phyloP scores from a whole-genome alignment of 2,797 vertebrate genomes.

The Trachurus trachurus region DNA sequence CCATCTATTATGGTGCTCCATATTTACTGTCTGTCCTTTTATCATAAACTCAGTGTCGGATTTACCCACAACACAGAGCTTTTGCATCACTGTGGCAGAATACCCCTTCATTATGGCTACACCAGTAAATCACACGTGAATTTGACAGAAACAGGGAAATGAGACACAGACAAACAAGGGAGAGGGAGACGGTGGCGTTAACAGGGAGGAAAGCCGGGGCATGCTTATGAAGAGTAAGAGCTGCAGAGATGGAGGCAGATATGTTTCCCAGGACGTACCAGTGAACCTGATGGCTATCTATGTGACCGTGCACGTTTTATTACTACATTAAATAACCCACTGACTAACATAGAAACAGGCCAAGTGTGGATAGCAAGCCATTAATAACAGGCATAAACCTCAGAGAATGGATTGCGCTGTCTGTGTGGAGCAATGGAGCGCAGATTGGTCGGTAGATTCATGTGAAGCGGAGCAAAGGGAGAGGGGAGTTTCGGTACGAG shows the following conservation, averaged over 20 bases:
- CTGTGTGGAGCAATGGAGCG: slow-evolving; percentile 52
- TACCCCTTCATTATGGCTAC: not conserved
- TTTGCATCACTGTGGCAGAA: not conserved
- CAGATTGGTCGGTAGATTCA: slow-evolving; percentile 63
- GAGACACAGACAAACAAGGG: slow-evolving; percentile 16
- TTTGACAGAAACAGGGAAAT: slow-evolving; percentile 30
- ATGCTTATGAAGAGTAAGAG: slow-evolving; percentile 52
- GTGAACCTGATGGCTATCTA: slow-evolving; percentile 73
- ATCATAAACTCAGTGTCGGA: not conserved
- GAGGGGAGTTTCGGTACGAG: not conserved
- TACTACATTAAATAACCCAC: slow-evolving; percentile 79
- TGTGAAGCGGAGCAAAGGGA: slow-evolving; percentile 23
- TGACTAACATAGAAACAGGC: slow-evolving; percentile 72
- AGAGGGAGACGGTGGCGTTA: not conserved
- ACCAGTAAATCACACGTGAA: slow-evolving; percentile 9
- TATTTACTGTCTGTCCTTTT: not conserved
- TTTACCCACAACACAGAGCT: not conserved
- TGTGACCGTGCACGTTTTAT: slow-evolving; percentile 74
- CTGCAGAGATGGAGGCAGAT: slow-evolving; percentile 59
- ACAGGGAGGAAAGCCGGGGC: slow-evolving; percentile 20
- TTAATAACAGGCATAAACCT: slow-evolving; percentile 78
- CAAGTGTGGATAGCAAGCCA: slow-evolving; percentile 64
- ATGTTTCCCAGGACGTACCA: slow-evolving; percentile 55
- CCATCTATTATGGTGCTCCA: not conserved
- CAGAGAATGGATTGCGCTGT: slow-evolving; percentile 71